Conservation (phyloP, 2,113 vertebrate genomes). For the Ellobius talpinus region DNA sequence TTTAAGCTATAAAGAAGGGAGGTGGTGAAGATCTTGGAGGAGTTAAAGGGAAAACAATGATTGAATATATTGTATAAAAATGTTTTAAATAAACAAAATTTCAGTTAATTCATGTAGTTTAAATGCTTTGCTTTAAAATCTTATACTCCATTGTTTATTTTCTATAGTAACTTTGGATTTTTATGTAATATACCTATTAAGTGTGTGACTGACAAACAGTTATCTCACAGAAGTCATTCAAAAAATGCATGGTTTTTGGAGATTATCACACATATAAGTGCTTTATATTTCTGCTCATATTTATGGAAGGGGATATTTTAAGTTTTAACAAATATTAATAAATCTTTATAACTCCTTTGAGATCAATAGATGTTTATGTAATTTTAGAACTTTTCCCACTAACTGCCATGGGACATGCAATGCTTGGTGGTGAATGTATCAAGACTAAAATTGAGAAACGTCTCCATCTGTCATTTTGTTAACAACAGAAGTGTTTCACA, state of each 20-base stretch:
- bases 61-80: neutral
- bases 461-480: neutral
- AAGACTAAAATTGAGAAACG: neutral
- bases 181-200: slow-evolving; percentile 20
- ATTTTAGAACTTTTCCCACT: neutral
- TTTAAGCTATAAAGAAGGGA: neutral
- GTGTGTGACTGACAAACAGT: neutral
- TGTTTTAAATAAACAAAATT: neutral
- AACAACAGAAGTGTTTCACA: neutral
- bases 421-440: neutral
- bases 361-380: neutral
- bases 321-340: neutral
- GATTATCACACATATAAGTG: neutral
- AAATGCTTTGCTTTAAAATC: neutral
- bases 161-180: slow-evolving; percentile 18
- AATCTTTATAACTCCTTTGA: neutral
- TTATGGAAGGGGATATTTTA: neutral
- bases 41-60: neutral
- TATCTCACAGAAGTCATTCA: neutral
- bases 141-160: slow-evolving; percentile 15
- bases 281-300: neutral
- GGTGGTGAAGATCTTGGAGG: neutral
- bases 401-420: neutral
- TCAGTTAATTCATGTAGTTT: neutral
- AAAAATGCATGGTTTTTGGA: neutral